Evolutionary conservation across 2,888 invertebrate genomes (phyloP), one percentile per base, ranked within the genome.

Genomic region (Drosophila glabriapex): DNA sequence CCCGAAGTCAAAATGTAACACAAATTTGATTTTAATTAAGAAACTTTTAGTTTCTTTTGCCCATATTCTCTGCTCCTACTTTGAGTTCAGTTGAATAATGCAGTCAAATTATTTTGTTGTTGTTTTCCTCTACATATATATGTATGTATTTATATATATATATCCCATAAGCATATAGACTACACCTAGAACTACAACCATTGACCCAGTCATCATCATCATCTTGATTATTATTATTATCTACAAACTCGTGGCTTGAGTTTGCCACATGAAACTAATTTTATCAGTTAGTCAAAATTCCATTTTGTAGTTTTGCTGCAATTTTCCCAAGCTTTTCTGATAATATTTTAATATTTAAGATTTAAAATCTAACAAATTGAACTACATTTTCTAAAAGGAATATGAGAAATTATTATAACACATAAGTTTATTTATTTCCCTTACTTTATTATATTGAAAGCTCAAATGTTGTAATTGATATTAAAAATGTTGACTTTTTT

Each of bases 11-110:
- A 76, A 72, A 56, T 80, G 71, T 76, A 72, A 63, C 54, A 43
- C 55, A 80, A 80, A 80, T 82, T 78, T 68, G 69, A 78, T 80
- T 80, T 78, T 64, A 82, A 78, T 78, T 82, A 71, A 54, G 68
- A 65, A 80, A 73, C 67, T 70, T 79, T 62, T 22, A 55, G 35
- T 55, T 58, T 52, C 7, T 4, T 25, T 28, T 52, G 41, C 5
- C 12, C 62, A 35, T 35, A 35, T 35, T n/a, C 54, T 58, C 61
- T 58, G 60, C 37, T 35, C 12, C 3, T 28, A 25, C n/a, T 68
- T 68, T 64, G 66, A 66, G 49, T 56, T 60, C 16, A 16, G 3
- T 35, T 54, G 22, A 67, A 46, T 49, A 37, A 64, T 68, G 59
- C 50, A 55, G 31, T 16, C 58, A 65, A 60, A 39, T 65, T 49